Conservation (phyloP, 2,797 vertebrate genomes). For the Salarias fasciatus region DNA sequence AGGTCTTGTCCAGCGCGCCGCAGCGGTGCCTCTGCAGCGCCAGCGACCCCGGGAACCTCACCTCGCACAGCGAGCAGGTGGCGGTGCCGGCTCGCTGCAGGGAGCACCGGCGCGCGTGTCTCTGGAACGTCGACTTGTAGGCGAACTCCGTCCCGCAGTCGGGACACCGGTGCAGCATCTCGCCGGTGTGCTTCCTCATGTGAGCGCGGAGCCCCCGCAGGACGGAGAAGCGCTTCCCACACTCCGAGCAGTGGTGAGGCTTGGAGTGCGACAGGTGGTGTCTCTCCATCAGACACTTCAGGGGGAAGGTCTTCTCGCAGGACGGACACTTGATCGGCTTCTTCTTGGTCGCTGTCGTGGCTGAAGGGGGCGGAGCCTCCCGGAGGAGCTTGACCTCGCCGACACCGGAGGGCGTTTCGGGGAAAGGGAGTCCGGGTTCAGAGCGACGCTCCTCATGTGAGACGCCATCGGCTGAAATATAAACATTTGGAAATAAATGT, state of each 20-base stretch:
- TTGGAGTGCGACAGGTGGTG: conserved; percentile 64
- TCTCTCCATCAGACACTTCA: conserved; percentile 62
- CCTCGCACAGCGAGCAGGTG: conserved; percentile 56
- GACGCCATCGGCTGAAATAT: conserved; percentile 24
- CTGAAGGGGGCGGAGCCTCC: background rate
- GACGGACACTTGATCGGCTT: conserved; percentile 47
- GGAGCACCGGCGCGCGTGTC: conserved; percentile 64
- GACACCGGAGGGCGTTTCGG: background rate
- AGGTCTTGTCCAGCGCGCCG: conserved; percentile 52
- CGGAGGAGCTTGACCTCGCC: background rate
- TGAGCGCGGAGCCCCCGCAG: conserved; percentile 53
- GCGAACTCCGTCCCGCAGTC: conserved; percentile 66
- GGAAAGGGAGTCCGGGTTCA: no score
- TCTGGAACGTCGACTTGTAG: conserved; percentile 54
- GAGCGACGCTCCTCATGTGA: conserved; percentile 2
- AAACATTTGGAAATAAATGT: background rate
- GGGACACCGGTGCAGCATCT: conserved; percentile 58
- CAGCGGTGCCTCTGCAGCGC: conserved; percentile 64
- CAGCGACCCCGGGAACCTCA: conserved; percentile 38
- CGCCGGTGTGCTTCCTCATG: conserved; percentile 56
- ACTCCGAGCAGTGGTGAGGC: conserved; percentile 64
- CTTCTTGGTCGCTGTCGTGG: background rate
- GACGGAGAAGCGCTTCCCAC: conserved; percentile 60
- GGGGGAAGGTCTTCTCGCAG: conserved; percentile 53
- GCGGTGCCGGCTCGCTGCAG: conserved; percentile 12